Conservation (phyloP, 1,140 invertebrate species). For the Meloidogyne chitwoodi region DNA sequence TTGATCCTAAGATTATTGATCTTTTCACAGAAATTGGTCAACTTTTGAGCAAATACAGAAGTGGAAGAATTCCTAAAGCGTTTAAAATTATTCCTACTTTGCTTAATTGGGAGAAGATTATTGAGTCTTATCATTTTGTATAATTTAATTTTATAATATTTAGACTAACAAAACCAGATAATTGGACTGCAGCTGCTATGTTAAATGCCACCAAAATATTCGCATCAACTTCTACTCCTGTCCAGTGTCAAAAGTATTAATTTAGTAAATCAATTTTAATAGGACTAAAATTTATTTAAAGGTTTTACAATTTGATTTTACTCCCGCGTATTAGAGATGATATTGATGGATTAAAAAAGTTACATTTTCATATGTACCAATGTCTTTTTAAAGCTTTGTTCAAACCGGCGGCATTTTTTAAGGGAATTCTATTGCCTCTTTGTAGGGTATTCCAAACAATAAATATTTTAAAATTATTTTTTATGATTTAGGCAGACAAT, state of each 20-base stretch:
- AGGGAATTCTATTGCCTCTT: conserved; percentile 85
- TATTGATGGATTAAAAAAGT: conserved; percentile 83
- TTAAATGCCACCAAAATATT: conserved; percentile 90
- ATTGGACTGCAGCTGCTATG: conserved; percentile 82
- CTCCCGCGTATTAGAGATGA: conserved; percentile 89
- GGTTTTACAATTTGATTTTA: conserved; percentile 70
- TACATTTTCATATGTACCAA: conserved; percentile 95
- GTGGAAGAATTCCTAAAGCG: conserved; percentile 92
- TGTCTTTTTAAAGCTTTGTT: conserved; percentile 86
- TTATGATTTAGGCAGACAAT: conserved; percentile 70
- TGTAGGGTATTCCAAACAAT: conserved; percentile 66
- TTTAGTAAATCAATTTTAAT: background rate
- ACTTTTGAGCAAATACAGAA: conserved; percentile 72
- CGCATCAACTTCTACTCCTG: conserved; percentile 87
- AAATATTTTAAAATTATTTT: background rate
- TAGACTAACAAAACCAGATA: conserved; percentile 65
- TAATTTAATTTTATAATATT: conserved; percentile 16
- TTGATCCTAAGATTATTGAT: conserved; percentile 71
- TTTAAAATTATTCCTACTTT: conserved; percentile 92
- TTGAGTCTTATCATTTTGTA: conserved; percentile 37
- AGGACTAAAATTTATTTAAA: conserved; percentile 46
- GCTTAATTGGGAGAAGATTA: conserved; percentile 82
- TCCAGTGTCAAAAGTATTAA: conserved; percentile 80
- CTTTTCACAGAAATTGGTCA: conserved; percentile 79
- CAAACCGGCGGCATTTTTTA: conserved; percentile 98